A percentile compares a stretch with the other conserved stretches of the same genome.
Evolutionary conservation across 2,888 invertebrate genomes (phyloP).

Genomic region (Cryptocephalus moraei): DNA sequence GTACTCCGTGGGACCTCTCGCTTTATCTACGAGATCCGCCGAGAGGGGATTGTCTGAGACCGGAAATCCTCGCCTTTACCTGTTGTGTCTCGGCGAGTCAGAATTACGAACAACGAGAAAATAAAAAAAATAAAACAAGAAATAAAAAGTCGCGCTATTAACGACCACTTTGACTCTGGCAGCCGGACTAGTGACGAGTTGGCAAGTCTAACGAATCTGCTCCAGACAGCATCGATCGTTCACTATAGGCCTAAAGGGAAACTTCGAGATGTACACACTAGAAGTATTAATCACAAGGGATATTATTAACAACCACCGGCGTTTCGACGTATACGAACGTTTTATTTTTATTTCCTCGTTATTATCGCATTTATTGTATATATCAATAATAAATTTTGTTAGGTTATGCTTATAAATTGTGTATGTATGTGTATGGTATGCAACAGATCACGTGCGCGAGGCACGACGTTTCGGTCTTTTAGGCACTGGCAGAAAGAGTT

Average conservation of each 20-base stretch:
- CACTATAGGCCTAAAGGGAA: conserved; percentile 20
- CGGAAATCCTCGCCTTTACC: conserved; percentile 20
- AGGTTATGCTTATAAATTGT: conserved; percentile 8
- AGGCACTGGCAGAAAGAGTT: conserved; percentile 15
- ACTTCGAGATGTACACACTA: conserved; percentile 18
- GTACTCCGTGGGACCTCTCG: too few relatives aligned
- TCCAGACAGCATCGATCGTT: conserved; percentile 33
- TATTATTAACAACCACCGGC: too few relatives aligned
- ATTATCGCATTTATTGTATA: not conserved
- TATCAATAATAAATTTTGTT: conserved; percentile 7
- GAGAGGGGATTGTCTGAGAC: too few relatives aligned
- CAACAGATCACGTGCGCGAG: conserved; percentile 14
- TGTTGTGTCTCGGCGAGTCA: conserved; percentile 25
- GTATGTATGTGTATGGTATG: conserved; percentile 12
- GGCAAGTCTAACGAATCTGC: conserved; percentile 24
- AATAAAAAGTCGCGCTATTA: conserved; percentile 9
- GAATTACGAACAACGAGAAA: not conserved
- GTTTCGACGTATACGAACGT: too few relatives aligned
- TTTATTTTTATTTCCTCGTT: too few relatives aligned
- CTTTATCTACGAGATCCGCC: too few relatives aligned
- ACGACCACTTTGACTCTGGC: conserved; percentile 16
- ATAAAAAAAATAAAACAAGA: conserved; percentile 7
- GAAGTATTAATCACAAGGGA: not conserved
- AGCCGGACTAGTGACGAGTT: conserved; percentile 26
- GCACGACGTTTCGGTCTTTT: conserved; percentile 3